Base-by-base conservation (phyloP, 2,888 invertebrate species). In the Mylabris sibirica region DNA sequence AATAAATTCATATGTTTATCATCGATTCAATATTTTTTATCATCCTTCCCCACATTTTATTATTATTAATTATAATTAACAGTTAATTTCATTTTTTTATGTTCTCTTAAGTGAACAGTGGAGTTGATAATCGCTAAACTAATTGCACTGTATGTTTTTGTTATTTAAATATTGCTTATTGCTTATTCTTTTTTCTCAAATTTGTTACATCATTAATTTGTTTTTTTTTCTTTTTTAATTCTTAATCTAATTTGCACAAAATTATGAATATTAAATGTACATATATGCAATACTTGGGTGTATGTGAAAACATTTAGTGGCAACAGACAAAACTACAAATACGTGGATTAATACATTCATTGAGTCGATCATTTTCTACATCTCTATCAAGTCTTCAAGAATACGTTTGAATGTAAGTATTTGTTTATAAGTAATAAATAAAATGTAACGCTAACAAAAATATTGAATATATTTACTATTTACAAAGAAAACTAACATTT, bases 1-100 rank as follows among this genome's bases (percentile, higher is more conserved):
- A 76, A 77, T 77, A 77, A 77, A 77, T 73, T 72, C 65, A 73
- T 72, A 72, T 72, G 68, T 73, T 75, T 75, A 72, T 69, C 14
- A 60, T 68, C 38, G 53, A 53, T 57, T 66, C 6, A 59, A 8
- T 41, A 17, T 63, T 66, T 60, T 49, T 11, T 65, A 35, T n/a
- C 30, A 22, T 59, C 20, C 30, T 30, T 30, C 30, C 30, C 30
- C 8, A 30, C 4, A 30, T 30, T 8, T 59, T 49, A 9, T 63
- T 41, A 34, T 59, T 60, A 60, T 34, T 60, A 49, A 24, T 66
- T 63, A 62, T 67, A 63, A 65, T 60, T 67, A 64, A 34, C 38
- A 12, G 12, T 38, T 38, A 44, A n/a, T 44, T 44, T 38, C 14
- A 44, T 17, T 44, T 4, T 11, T 44, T 44, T 44, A 8, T 44